Evolutionary conservation across 1,140 invertebrate genomes (phyloP).

Genomic region (Hycleus cichorii): DNA sequence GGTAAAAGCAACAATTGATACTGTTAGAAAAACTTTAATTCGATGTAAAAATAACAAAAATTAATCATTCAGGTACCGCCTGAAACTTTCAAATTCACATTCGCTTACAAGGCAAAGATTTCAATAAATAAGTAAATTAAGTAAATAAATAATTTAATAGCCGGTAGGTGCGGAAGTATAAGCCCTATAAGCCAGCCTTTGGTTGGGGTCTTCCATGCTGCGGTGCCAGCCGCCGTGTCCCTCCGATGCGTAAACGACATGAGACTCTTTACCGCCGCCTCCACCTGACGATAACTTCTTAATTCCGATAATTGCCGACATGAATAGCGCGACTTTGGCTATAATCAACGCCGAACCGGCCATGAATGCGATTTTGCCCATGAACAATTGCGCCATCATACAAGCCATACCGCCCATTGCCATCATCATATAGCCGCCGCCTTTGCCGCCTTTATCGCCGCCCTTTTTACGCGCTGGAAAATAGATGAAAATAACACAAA

Average conservation of each 20-base stretch:
- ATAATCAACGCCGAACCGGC: slow-evolving; percentile 60
- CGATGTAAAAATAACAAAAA: no score
- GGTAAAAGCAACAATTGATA: no score
- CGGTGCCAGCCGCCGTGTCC: slow-evolving; percentile 47
- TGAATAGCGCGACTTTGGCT: slow-evolving; percentile 57
- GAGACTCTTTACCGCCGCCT: slow-evolving; percentile 45
- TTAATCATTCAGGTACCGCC: no score
- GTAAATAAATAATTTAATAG: slow-evolving; percentile 14
- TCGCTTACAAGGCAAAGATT: background rate
- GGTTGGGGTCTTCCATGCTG: slow-evolving; percentile 37
- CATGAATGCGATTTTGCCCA: slow-evolving; percentile 59
- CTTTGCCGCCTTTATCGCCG: slow-evolving; percentile 41
- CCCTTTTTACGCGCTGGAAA: slow-evolving; percentile 26
- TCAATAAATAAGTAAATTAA: slow-evolving; percentile 21
- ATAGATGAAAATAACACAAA: background rate
- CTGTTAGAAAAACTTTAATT: no score
- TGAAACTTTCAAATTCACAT: background rate
- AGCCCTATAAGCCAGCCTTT: slow-evolving; percentile 8
- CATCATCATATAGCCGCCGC: slow-evolving; percentile 51
- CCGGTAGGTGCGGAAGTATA: slow-evolving; percentile 5
- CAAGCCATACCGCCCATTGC: slow-evolving; percentile 56
- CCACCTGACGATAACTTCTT: slow-evolving; percentile 51
- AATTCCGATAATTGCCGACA: slow-evolving; percentile 56
- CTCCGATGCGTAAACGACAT: slow-evolving; percentile 52
- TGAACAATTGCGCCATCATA: slow-evolving; percentile 57